These are phyloP conservation scores for Blennius ocellaris DNA, from an alignment of 2,113 vertebrate genomes.

Conservation along the genomic window DNA sequence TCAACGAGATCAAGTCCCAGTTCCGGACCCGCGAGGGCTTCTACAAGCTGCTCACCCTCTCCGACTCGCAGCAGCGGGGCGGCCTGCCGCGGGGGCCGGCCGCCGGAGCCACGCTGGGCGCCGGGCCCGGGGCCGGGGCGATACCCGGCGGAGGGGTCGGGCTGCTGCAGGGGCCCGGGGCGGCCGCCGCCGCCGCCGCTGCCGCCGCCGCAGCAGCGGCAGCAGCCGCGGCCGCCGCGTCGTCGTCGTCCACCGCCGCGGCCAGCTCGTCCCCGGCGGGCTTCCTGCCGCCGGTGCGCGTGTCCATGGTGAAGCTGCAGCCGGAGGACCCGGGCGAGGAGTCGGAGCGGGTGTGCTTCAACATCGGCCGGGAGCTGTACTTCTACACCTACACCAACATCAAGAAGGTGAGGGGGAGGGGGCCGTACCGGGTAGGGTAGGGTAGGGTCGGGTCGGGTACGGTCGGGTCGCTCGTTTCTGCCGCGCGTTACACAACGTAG, in stretches of 20 bases:
- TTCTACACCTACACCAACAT: conserved; percentile 91
- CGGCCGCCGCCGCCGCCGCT: conserved; percentile 68
- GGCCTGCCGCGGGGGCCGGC: conserved; percentile 85
- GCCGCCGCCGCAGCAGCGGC: too few relatives aligned
- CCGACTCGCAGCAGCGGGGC: conserved; percentile 86
- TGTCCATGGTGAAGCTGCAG: conserved; percentile 91
- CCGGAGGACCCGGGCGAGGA: conserved; percentile 88
- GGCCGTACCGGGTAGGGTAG: too few relatives aligned
- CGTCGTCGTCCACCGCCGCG: conserved; percentile 76
- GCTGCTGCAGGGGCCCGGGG: conserved; percentile 83
- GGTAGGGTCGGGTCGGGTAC: too few relatives aligned
- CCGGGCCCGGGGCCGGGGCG: conserved; percentile 77
- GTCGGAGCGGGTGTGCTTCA: conserved; percentile 92
- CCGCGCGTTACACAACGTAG: not conserved
- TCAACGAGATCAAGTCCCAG: conserved; percentile 93
- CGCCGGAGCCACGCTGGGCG: conserved; percentile 80
- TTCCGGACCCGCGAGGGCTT: conserved; percentile 93
- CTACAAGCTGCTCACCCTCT: conserved; percentile 91
- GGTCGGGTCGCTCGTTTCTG: too few relatives aligned
- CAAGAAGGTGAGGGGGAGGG: conserved; percentile 81
- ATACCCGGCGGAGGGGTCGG: conserved; percentile 82
- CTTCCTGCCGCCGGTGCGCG: conserved; percentile 89
- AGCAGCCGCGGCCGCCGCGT: conserved; percentile 54
- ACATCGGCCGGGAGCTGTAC: conserved; percentile 92
- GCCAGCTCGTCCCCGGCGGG: conserved; percentile 85